phyloP scores from a whole-genome alignment of 2,888 invertebrate species.

The Pollenia amentaria region DNA sequence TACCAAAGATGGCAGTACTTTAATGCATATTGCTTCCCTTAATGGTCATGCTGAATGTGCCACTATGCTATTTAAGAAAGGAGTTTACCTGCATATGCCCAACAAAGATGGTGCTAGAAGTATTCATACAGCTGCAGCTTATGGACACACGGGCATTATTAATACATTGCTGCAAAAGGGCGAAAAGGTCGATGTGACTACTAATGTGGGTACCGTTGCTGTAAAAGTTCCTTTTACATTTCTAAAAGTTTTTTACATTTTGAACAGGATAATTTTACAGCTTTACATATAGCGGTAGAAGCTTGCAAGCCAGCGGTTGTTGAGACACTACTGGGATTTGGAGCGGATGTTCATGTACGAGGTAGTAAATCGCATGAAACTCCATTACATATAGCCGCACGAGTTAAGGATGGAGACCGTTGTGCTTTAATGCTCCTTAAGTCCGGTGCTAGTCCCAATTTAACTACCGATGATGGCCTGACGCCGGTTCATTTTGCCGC shows the following conservation, averaged over 20 bases:
- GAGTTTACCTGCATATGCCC: constrained; percentile 99
- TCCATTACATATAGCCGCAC: constrained; percentile 98
- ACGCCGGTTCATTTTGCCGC: constrained; percentile 99
- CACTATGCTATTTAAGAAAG: constrained; percentile 98
- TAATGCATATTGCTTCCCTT: constrained; percentile 99
- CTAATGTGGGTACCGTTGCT: constrained; percentile 89
- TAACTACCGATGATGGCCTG: constrained; percentile 97
- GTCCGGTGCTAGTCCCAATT: constrained; percentile 98
- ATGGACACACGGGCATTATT: constrained; percentile 98
- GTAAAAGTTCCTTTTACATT: background rate
- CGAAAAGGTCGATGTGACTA: constrained; percentile 97
- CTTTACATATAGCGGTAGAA: constrained; percentile 98
- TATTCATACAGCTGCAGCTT: constrained; percentile 98
- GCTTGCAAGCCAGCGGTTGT: constrained; percentile 97
- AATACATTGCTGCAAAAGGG: constrained; percentile 97
- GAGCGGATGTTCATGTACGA: constrained; percentile 98
- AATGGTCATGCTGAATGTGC: constrained; percentile 99
- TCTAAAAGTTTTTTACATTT: background rate
- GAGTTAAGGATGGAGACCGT: constrained; percentile 94
- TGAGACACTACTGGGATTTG: constrained; percentile 97
- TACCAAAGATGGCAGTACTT: constrained; percentile 98
- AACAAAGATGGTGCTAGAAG: constrained; percentile 98
- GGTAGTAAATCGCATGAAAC: constrained; percentile 96
- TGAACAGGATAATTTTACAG: constrained; percentile 96
- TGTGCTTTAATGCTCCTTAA: constrained; percentile 99